Base-by-base conservation (phyloP, 2,113 vertebrate species). In the Podarcis cretensis region DNA sequence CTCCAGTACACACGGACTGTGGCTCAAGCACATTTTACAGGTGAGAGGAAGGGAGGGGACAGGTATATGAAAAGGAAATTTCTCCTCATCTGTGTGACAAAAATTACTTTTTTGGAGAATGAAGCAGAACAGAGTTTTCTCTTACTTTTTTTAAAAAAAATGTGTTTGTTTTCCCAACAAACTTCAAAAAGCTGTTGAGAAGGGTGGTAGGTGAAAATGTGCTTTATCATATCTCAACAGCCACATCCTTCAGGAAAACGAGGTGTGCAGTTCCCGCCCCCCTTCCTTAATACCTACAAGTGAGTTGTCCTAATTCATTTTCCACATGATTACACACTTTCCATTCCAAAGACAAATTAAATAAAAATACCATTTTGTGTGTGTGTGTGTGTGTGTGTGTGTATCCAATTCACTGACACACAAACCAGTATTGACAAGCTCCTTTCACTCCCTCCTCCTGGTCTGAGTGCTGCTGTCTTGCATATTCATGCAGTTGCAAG, bases 271-370 rank as follows among this genome's bases (percentile, higher is more conserved):
- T 37, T 89, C 82, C 35, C 73, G n/a, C 30, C 9, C 35, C 30
- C 9, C 23, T 37, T 78, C 37, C 40, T 71, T 32, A 88, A 83
- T 14, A 81, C 27, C 54, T 79, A 73, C 79, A 84, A 89, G 83
- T 63, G 18, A 92, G 20, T 77, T 66, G 37, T 32, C 81, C 87
- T 90, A 87, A 94, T 92, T 93, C 79, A 77, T 82, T 95, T 95
- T 87, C 81, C 87, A 86, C 87, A 89, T 59, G 88, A 90, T 85
- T 84, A 85, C 87, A 91, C 20, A n/a, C 63, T 85, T 92, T 79
- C 81, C 75, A 80, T 25, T 91, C 54, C 54, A 79, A 92, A 92
- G 23, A 69, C 13, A 90, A 93, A 91, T 83, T 21, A 91, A 91
- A 81, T 37, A 75, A 5, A 21, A 90, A 83, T n/a, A 76, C 14